These are phyloP conservation scores for Dascyllus trimaculatus DNA, from an alignment of 2,113 vertebrate genomes.

Conservation along the genomic window DNA sequence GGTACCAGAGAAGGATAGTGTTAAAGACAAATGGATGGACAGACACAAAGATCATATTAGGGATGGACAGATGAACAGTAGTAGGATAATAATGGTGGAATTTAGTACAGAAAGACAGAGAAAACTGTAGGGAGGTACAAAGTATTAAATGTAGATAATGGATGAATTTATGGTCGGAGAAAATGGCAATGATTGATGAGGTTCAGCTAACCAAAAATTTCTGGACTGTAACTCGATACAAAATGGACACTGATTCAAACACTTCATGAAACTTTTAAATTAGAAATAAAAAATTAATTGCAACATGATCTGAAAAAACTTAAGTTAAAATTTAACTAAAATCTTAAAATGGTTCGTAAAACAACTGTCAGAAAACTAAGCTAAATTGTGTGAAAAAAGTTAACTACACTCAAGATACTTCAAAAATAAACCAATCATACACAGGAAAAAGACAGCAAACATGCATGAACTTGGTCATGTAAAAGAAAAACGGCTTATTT, in stretches of 20 bases:
- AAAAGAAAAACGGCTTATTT: too few relatives aligned
- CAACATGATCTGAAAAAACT: not conserved
- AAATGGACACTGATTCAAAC: not conserved
- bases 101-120: not conserved
- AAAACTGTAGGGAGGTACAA: not conserved
- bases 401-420: too few relatives aligned
- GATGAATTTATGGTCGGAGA: not conserved
- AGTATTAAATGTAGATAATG: not conserved
- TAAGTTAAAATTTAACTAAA: not conserved
- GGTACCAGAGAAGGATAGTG: slow-evolving; percentile 34
- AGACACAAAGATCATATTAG: slow-evolving; percentile 29
- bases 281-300: too few relatives aligned
- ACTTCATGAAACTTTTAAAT: not conserved
- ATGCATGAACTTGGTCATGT: too few relatives aligned
- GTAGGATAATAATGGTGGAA: slow-evolving; percentile 13
- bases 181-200: not conserved
- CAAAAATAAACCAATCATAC: too few relatives aligned
- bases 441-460: too few relatives aligned
- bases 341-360: not conserved
- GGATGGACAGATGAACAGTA: slow-evolving; percentile 51
- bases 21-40: slow-evolving; percentile 45
- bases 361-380: too few relatives aligned
- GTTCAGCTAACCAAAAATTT: not conserved
- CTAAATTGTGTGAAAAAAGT: too few relatives aligned
- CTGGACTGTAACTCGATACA: not conserved